Evolutionary conservation across 2,113 vertebrate species (phyloP), one percentile per base, ranked within the genome.

Genomic region (Microtus oregoni): DNA sequence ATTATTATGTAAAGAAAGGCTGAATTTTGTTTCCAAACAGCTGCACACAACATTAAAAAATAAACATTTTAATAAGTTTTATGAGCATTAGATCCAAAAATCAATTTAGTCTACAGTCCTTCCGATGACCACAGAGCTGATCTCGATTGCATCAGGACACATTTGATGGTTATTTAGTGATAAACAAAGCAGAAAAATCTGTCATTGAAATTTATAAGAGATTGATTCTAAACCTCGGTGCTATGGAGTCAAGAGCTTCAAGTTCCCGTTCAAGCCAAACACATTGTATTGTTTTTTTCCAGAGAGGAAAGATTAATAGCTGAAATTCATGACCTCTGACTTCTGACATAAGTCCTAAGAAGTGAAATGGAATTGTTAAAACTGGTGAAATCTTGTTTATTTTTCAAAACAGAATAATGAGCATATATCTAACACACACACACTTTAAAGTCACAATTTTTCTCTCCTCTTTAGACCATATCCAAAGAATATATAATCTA

Each of bases 161-260:
- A 96, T 98, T 98, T 94, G 88, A 86, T 97, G 97, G 97, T 98
- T 98, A 97, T 97, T 98, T 98, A 97, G 98, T 98, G 72, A 97
- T 98, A 99, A 98, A 98, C 98, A 98, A 98, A 98, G 97, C 70
- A 95, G 98, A 98, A 98, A 97, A 96, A 97, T 98, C 98, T 98
- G 98, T 98, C 98, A 97, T 0, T 50, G 94, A 96, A 98, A 94
- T 97, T 98, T 98, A 98, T 98, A 72, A 83, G 92, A 92, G 96
- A 92, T 90, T 93, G 88, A 78, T 98, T 98, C 89, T 97, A 96
- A 98, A 97, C 91, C 94, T 96, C 90, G 81, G 96, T 35, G 63
- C 83, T 89, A 90, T 15, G 95, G 68, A 97, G 94, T 98, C 97
- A 98, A 98, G 97, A 95, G 96, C 79, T 96, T 96, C 96, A 97